Base-by-base conservation (phyloP, 1,140 invertebrate species). In the Penaeus japonicus region DNA sequence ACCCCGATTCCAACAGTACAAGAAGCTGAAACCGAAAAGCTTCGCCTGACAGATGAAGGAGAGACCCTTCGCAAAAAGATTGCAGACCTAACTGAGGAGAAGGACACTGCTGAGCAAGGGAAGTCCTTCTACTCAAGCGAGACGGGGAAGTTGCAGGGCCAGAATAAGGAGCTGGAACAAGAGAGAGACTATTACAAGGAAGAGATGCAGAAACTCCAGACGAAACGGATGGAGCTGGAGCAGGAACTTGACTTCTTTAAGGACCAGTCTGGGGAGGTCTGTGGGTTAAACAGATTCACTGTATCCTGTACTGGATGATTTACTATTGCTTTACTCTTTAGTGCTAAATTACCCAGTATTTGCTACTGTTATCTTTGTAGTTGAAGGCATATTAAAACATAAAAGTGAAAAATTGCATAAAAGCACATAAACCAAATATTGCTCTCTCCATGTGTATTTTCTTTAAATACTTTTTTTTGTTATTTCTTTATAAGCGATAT, bases 231-330 rank as follows among this genome's bases (percentile, higher is more conserved):
- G 47, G 83, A 84, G 32, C 30, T 85, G 82, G 85, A 90, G 81
- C 89, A 90, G 62, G 89, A 90, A 24, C 73, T 81, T 7, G 82
- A 88, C 82, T 88, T 85, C 75, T 88, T 81, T 53, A 87, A 84
- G 75, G 80, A 88, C 54, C 80, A 88, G 55, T 83, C 35, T 83
- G 86, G 62, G 4, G 86, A 88, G 86, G 86, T 88, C 53, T 24
- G 47, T 47, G 3, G 47, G n/a, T n/a, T n/a, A n/a, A n/a, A n/a
- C n/a, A n/a, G n/a, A n/a, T n/a, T n/a, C n/a, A n/a, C n/a, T n/a
- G n/a, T n/a, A n/a, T n/a, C n/a, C n/a, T n/a, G n/a, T n/a, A n/a
- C n/a, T n/a, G n/a, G n/a, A n/a, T n/a, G n/a, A n/a, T n/a, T n/a
- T n/a, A n/a, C n/a, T n/a, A n/a, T n/a, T 47, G 10, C 15, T 47